Base-by-base conservation (phyloP, 2,113 vertebrate species). In the Kryptolebias marmoratus region DNA sequence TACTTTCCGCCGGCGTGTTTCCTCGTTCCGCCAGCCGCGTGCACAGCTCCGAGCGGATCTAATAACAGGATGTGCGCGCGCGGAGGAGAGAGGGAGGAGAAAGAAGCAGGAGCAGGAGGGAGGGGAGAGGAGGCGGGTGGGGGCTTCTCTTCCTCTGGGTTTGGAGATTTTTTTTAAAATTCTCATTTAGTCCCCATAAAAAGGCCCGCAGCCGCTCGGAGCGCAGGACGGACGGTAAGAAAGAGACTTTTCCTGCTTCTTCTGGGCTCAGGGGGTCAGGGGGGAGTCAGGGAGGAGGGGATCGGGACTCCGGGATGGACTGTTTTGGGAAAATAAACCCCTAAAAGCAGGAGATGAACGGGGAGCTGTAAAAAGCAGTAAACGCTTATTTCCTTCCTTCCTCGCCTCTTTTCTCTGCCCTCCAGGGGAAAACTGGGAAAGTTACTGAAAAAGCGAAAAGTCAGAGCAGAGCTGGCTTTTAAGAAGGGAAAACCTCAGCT, bases 191-290 rank as follows among this genome's bases (percentile, higher is more conserved):
- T 42, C 5, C 60, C 9, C 13, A 16, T 22, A 9, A 68, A 36
- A 31, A 13, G 42, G 60, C 61, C 22, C 68, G 1, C 52, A 18
- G 55, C 71, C 31, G 28, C 7, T 42, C 39, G 39, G 39, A 42
- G 39, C 39, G 39, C 5, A 42, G 39, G 39, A 83, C 70, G 86
- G 84, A 83, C 81, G 81, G 81, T 54, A 22, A 22, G 22, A 56
- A 55, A 9, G 11, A 13, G 9, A 7, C 53, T 16, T 55, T 27
- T 54, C 12, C 22, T 12, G 28, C 27, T 61, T 73, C 31, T 28
- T 5, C n/a, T 27, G 12, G 5, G 7, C 48, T 49, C 48, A 28
- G 14, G 11, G 18, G 39, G 16, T n/a, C 31, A 11, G n/a, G 52
- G 76, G 58, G 69, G 77, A 56, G 22, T 59, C 11, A 7, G 36